Percentiles rank a stretch among this genome's conserved stretches.
These are phyloP conservation scores for Gnathochromis pfefferi DNA, from an alignment of 2,113 vertebrate species.

Conservation along the genomic window DNA sequence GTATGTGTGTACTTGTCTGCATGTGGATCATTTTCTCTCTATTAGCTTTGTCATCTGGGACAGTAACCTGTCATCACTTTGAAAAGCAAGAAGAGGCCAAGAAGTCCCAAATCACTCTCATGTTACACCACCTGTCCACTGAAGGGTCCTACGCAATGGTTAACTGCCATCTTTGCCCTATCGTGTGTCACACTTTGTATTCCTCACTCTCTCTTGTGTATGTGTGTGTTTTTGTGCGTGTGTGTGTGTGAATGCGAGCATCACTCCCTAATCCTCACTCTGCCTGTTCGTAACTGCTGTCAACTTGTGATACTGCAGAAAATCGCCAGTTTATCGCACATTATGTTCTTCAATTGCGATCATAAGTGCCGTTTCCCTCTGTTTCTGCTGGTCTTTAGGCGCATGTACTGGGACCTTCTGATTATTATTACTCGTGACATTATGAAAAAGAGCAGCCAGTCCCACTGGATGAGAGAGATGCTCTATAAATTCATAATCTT, in stretches of 20 bases:
- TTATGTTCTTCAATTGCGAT: background rate
- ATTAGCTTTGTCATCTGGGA: conserved; percentile 16
- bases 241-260: background rate
- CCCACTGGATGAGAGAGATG: background rate
- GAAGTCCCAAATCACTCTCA: conserved; percentile 20
- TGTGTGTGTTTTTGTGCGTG: background rate
- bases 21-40: background rate
- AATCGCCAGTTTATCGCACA: background rate
- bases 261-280: background rate
- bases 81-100: conserved; percentile 12
- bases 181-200: background rate
- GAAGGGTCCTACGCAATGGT: background rate
- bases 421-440: background rate
- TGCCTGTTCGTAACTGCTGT: background rate
- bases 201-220: background rate
- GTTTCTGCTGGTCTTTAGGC: background rate
- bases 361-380: background rate
- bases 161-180: background rate
- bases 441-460: background rate
- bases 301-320: background rate
- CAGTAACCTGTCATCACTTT: conserved; percentile 10
- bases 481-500: background rate
- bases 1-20: background rate
- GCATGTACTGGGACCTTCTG: background rate
- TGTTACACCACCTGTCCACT: background rate